Evolutionary conservation across 37 sponge, comb jelly and placozoan species (phyloP), one percentile per base, ranked within the genome.

Genomic region (Mnemiopsis leidyi): DNA sequence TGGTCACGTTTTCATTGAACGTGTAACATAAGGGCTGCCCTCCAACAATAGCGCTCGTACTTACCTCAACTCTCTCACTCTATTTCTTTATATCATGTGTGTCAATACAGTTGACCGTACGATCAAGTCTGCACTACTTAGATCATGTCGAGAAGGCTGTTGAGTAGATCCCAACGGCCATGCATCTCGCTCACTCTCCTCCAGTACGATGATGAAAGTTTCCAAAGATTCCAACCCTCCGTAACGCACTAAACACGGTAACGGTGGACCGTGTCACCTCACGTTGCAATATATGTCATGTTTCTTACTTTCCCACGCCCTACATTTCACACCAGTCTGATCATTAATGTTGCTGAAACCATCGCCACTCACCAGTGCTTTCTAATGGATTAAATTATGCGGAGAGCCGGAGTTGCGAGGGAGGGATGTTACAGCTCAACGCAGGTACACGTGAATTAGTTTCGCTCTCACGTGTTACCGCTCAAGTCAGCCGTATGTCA

Each of bases 401-500:
- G 61, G 61, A 48, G 61, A 48, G 61, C 13, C 13, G 5, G 61
- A 48, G 61, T 48, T 48, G 61, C 61, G 61, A 48, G 61, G 61
- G 61, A 18, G 61, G 61, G 61, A 48, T 48, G 61, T 48, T 48
- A 48, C 61, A 48, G 61, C 61, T 48, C 61, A 48, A 48, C 61
- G 61, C 61, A 77, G 79, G 20, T 77, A 77, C 79, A 77, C 79
- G 79, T 77, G 79, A 77, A 77, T 26, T 32, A 77, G 32, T 77
- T 32, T 32, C 79, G 26, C 35, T 32, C 79, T 32, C 32, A 28
- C 35, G 32, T 28, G 32, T 28, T 34, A 77, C 79, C 20, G 79
- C 79, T 32, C 79, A 26, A 32, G 35, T 77, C 79, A 77, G 79
- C 79, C 79, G 79, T 34, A 77, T 77, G 79, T 77, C 79, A 77